Evolutionary conservation across 2,797 vertebrate genomes (phyloP), one percentile per base, ranked within the genome.

Genomic region (Aplochiton taeniatus): DNA sequence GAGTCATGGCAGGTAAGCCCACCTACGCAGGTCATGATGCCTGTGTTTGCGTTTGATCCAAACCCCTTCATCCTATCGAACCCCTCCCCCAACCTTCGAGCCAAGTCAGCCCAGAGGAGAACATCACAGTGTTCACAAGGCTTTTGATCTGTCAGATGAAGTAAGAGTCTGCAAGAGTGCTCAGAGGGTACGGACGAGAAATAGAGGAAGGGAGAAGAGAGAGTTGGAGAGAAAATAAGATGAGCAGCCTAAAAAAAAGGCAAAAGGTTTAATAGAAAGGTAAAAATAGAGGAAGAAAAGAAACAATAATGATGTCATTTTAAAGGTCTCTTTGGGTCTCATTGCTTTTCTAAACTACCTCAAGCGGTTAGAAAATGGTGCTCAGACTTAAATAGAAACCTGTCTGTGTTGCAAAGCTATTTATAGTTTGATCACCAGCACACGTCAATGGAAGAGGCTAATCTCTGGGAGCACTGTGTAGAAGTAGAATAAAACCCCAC

Each of bases 1-100:
- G 20, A 83, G 49, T 53, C 74, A 70, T 45, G 90, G 51, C 67
- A 91, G 95, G 96, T 98, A 88, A 77, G 89, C 7, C 18, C 63
- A 43, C 58, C 19, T 57, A 61, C 72, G 80, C 54, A 43, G 17
- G 14, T 73, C 45, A 69, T 49, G 58, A 8, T 49, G 45, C 13
- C 18, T 9, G 16, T 18, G 10, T 69, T n/a, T 63, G 18, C 59
- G 43, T 56, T 54, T 72, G n/a, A 75, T 17, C 71, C 19, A 44
- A 63, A 14, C 7, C 48, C 20, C 11, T 67, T 58, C 13, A 64
- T 17, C 10, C 50, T 67, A 14, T 53, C 64, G 19, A 60, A 45
- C 4, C 3, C 18, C 54, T 62, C 66, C 68, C 69, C 69, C 8
- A 68, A 53, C 18, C 16, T 47, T 54, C 42, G 18, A 69, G 63